Evolutionary conservation across 2,113 vertebrate genomes (phyloP).

Genomic region (Rallus limicola): DNA sequence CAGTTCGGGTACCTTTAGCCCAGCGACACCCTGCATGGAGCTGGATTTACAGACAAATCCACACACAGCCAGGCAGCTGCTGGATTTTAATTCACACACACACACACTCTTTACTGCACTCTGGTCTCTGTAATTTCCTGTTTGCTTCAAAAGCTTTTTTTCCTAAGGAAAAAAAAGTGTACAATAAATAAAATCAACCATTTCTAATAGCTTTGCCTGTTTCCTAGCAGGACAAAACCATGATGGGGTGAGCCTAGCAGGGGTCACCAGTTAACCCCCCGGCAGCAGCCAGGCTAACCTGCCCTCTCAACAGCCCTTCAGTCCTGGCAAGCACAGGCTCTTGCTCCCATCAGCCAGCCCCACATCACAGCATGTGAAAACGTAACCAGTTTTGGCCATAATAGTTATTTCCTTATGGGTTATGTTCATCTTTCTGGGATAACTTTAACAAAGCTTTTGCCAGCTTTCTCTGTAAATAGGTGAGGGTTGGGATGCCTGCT

Average conservation of each 20-base stretch:
- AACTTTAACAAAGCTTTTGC: background rate
- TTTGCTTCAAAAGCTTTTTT: slow-evolving; percentile 18
- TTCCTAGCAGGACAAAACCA: background rate
- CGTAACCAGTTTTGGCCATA: background rate
- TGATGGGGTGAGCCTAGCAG: background rate
- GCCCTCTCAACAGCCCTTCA: background rate
- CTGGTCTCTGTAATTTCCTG: background rate
- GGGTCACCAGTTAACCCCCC: rapidly evolving
- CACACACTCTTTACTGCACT: background rate
- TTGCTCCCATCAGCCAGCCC: background rate
- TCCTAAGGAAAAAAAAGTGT: background rate
- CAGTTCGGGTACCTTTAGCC: background rate
- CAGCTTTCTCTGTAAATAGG: background rate
- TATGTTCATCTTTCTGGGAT: background rate
- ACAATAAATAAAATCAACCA: background rate
- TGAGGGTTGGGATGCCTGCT: background rate
- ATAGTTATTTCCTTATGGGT: background rate
- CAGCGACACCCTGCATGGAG: background rate
- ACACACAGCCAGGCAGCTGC: background rate
- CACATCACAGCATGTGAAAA: rapidly evolving
- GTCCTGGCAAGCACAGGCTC: background rate
- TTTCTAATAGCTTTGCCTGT: background rate
- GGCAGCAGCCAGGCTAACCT: background rate
- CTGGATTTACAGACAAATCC: background rate
- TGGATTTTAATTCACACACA: background rate